A percentile compares a stretch with the other conserved stretches of the same genome.
Evolutionary conservation across 2,888 invertebrate species (phyloP).

Genomic region (Heliconius cydno): DNA sequence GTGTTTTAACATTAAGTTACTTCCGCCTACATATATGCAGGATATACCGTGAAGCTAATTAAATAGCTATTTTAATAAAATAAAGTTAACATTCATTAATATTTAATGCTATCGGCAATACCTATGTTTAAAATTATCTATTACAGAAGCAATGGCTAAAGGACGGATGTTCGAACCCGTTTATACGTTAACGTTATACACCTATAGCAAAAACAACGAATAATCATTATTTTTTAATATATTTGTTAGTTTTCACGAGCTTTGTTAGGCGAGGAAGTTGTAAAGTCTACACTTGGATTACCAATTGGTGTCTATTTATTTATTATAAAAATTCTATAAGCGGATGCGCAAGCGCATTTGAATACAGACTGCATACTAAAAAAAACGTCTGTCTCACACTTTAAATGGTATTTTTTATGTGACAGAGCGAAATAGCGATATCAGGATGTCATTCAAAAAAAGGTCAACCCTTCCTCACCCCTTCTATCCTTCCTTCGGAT

Average conservation of each 20-base stretch:
- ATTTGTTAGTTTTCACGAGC: constrained; percentile 28
- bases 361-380: constrained; percentile 76
- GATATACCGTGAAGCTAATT: not conserved
- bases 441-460: constrained; percentile 80
- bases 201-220: constrained; percentile 21
- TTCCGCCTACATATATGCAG: not conserved
- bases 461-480: constrained; percentile 82
- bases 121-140: not conserved
- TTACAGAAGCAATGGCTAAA: not conserved
- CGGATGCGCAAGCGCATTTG: constrained; percentile 80
- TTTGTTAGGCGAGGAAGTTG: constrained; percentile 74
- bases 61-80: not conserved
- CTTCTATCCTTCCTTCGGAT: constrained; percentile 77
- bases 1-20: too few relatives aligned
- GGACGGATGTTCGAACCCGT: constrained; percentile 23
- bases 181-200: not conserved
- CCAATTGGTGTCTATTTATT: constrained; percentile 71
- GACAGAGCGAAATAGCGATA: constrained; percentile 61
- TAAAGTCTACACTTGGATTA: constrained; percentile 72
- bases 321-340: constrained; percentile 78
- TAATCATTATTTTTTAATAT: constrained; percentile 29
- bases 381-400: constrained; percentile 61
- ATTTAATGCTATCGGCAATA: not conserved
- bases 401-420: constrained; percentile 49
- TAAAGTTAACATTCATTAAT: not conserved